These are phyloP conservation scores for Amblyornis subalaris DNA, from an alignment of 2,113 vertebrate genomes.

Conservation along the genomic window DNA sequence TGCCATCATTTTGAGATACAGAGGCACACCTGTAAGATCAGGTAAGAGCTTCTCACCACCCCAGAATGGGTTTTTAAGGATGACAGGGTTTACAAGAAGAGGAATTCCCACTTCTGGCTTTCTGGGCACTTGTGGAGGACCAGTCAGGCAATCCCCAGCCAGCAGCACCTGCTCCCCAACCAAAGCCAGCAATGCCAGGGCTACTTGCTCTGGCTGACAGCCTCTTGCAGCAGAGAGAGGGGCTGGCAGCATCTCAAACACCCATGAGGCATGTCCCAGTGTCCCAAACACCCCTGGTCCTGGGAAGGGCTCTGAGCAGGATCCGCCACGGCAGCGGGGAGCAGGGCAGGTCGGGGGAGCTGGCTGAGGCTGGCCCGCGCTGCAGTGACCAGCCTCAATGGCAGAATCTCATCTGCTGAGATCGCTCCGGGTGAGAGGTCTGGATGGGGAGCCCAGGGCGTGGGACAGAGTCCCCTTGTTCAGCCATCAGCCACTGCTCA, in stretches of 20 bases:
- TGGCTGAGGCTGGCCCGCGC: neutral
- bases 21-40: neutral
- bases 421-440: accelerated
- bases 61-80: neutral
- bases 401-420: neutral
- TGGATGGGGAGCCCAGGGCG: accelerated
- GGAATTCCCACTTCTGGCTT: neutral
- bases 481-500: accelerated
- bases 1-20: neutral
- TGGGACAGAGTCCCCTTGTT: neutral
- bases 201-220: accelerated
- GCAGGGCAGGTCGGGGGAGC: accelerated
- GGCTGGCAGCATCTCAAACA: accelerated
- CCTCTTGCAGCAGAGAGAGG: neutral
- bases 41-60: neutral
- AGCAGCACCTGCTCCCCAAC: accelerated
- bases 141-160: neutral
- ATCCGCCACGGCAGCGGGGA: accelerated
- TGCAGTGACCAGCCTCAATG: accelerated
- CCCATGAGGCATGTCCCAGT: too few species aligned
- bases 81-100: neutral
- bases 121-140: accelerated
- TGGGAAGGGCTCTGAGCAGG: accelerated
- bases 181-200: neutral
- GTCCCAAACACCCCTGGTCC: too few species aligned